These are phyloP conservation scores for Sebastiscus tertius DNA, from an alignment of 2,797 vertebrate genomes.

Conservation along the genomic window DNA sequence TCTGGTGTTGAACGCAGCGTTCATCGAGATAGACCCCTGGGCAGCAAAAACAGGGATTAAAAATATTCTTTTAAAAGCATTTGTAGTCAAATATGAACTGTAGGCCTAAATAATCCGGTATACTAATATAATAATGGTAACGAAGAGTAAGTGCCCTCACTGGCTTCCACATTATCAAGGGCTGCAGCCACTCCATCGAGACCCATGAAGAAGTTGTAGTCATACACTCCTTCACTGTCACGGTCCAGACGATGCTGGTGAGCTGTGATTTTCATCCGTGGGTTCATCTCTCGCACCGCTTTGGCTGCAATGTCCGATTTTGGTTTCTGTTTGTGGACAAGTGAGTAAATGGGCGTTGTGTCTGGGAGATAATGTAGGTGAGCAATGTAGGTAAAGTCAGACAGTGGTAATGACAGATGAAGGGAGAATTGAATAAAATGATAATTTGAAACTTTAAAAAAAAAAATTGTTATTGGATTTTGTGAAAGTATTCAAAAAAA, in stretches of 20 bases:
- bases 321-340: slow-evolving; percentile 77
- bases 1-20: slow-evolving; percentile 82
- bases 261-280: slow-evolving; percentile 79
- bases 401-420: background rate
- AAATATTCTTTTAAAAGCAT: background rate
- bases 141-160: slow-evolving; percentile 75
- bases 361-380: background rate
- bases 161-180: slow-evolving; percentile 88
- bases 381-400: background rate
- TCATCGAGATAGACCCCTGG: slow-evolving; percentile 87
- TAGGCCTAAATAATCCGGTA: background rate
- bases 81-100: background rate
- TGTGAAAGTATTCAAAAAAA: background rate
- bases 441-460: background rate
- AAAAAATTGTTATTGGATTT: background rate
- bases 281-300: slow-evolving; percentile 84
- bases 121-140: too few species aligned
- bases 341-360: background rate
- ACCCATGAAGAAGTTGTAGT: slow-evolving; percentile 82
- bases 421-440: background rate
- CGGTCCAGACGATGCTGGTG: slow-evolving; percentile 83
- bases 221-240: slow-evolving; percentile 83
- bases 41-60: background rate
- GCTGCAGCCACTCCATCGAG: slow-evolving; percentile 87
- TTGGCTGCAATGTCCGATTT: slow-evolving; percentile 86